A percentile compares a stretch with the other conserved stretches of the same genome.
phyloP scores from a whole-genome alignment of 2,888 invertebrate species.

The Nysson spinosus region DNA sequence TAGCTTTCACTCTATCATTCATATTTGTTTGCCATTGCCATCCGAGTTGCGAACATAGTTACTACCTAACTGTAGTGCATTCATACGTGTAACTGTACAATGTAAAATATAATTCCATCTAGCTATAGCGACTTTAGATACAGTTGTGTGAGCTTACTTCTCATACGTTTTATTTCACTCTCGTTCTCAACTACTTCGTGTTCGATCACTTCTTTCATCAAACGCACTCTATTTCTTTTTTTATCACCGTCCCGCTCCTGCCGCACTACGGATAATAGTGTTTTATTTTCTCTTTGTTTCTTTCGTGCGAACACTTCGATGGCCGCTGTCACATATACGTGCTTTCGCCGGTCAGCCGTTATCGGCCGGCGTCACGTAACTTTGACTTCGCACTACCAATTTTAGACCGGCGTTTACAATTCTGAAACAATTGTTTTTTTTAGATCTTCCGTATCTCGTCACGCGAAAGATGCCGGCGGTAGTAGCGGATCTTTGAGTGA shows the following conservation, averaged over 20 bases:
- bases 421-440: too few relatives aligned
- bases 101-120: conserved; percentile 77
- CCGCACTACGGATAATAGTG: conserved; percentile 1
- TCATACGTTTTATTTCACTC: conserved; percentile 28
- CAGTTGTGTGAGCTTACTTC: conserved; percentile 61
- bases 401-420: too few relatives aligned
- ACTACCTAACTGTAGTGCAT: conserved; percentile 66
- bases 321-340: too few relatives aligned
- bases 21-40: not conserved
- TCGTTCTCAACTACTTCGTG: conserved; percentile 6
- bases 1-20: not conserved
- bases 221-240: not conserved
- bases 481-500: too few relatives aligned
- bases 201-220: not conserved
- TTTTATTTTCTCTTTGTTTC: too few relatives aligned
- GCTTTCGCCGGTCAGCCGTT: too few relatives aligned
- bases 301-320: too few relatives aligned
- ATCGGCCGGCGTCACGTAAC: too few relatives aligned
- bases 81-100: conserved; percentile 72
- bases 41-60: conserved; percentile 55
- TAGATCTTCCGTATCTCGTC: too few relatives aligned
- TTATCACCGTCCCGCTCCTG: not conserved
- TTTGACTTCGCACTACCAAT: too few relatives aligned
- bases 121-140: conserved; percentile 70
- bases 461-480: too few relatives aligned